These are phyloP conservation scores for Datnioides undecimradiatus DNA, from an alignment of 2,113 vertebrate species.

Conservation along the genomic window DNA sequence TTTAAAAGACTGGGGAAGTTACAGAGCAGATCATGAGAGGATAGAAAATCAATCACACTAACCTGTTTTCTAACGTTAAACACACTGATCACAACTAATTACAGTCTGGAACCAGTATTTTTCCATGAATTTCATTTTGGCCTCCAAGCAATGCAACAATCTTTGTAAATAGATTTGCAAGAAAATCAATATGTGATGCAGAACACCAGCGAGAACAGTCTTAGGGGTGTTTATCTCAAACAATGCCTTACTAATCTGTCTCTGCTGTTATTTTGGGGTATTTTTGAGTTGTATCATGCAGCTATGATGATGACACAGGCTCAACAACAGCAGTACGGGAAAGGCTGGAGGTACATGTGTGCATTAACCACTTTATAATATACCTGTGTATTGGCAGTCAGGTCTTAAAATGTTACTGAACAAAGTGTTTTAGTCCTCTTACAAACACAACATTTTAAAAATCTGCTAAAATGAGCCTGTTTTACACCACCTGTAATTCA, in stretches of 20 bases:
- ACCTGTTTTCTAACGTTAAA: slow-evolving; percentile 51
- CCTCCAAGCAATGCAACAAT: slow-evolving; percentile 35
- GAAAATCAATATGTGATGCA: slow-evolving; percentile 57
- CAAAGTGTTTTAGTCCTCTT: background rate
- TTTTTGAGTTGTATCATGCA: background rate
- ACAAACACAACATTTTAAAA: background rate
- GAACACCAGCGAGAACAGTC: background rate
- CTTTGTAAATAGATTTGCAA: slow-evolving; percentile 47
- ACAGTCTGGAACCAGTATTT: slow-evolving; percentile 27
- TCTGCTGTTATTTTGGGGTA: background rate
- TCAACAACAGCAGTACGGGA: background rate
- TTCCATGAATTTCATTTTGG: slow-evolving; percentile 26
- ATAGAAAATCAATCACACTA: slow-evolving; percentile 49
- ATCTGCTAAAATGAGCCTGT: background rate
- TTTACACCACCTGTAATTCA: background rate
- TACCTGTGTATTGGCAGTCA: background rate
- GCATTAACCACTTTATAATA: background rate
- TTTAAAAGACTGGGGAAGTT: background rate
- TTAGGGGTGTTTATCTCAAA: slow-evolving; percentile 25
- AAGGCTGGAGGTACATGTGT: background rate
- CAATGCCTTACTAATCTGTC: background rate
- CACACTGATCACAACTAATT: slow-evolving; percentile 47
- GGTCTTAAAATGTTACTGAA: background rate
- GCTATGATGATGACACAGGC: background rate
- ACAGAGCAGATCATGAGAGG: slow-evolving; percentile 18